These are phyloP conservation scores for Cheilosia soror DNA, from an alignment of 2,888 invertebrate genomes.

Conservation along the genomic window DNA sequence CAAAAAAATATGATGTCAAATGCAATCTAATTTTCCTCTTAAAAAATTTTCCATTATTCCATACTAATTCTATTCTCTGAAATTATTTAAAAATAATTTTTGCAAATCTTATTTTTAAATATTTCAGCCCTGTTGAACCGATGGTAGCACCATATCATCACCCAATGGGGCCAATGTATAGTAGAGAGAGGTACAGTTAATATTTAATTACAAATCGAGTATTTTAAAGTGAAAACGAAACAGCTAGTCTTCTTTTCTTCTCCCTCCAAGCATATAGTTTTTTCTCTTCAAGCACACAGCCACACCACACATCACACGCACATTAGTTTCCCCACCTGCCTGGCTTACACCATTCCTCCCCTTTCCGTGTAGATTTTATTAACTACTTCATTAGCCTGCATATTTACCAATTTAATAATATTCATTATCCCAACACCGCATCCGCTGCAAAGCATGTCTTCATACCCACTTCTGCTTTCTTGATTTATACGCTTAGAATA, in stretches of 20 bases:
- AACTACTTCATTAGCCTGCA: not conserved
- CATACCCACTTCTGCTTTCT: too few species aligned
- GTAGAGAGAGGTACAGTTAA: conserved; percentile 84
- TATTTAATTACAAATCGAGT: conserved; percentile 64
- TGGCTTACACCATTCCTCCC: not conserved
- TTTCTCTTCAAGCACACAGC: conserved; percentile 30
- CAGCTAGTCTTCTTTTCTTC: conserved; percentile 58
- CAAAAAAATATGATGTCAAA: conserved; percentile 2
- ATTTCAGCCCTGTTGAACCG: conserved; percentile 84
- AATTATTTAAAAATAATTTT: conserved; percentile 75
- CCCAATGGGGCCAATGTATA: conserved; percentile 84
- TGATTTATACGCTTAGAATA: not conserved
- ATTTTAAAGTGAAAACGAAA: conserved; percentile 46
- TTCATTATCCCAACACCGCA: conserved; percentile 2
- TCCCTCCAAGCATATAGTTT: conserved; percentile 29
- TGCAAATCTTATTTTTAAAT: conserved; percentile 78
- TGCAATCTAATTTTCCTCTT: conserved; percentile 19
- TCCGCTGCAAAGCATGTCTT: not conserved
- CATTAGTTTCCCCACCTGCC: conserved; percentile 14
- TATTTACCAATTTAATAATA: conserved; percentile 5
- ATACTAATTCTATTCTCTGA: conserved; percentile 67
- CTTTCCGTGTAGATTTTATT: too few species aligned
- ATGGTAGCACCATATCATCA: conserved; percentile 84
- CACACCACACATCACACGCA: conserved; percentile 21
- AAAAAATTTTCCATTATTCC: conserved; percentile 41